phyloP scores from a whole-genome alignment of 2,113 vertebrate species.

The Caloenas nicobarica region DNA sequence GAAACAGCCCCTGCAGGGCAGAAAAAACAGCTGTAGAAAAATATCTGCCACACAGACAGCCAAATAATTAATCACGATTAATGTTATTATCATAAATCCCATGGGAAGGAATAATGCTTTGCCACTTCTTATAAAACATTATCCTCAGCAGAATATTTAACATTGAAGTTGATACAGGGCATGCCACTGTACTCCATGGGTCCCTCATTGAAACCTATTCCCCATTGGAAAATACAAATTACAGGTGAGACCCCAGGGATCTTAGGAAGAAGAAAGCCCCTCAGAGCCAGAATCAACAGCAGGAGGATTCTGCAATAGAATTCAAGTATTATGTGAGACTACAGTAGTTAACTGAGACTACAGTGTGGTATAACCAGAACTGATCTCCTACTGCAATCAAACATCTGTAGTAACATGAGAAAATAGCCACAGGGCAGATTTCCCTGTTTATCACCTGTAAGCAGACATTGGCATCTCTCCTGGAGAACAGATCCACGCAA shows the following conservation, averaged over 20 bases:
- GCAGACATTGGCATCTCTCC: background rate
- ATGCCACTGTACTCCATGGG: background rate
- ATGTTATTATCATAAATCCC: background rate
- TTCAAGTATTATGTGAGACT: background rate
- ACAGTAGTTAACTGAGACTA: background rate
- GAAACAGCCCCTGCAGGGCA: background rate
- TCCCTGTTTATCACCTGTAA: background rate
- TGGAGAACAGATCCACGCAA: background rate
- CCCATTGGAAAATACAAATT: background rate
- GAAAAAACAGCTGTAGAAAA: background rate
- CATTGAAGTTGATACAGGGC: background rate
- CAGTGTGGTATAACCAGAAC: background rate
- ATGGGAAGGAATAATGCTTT: background rate
- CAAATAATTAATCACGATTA: background rate
- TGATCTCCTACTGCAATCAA: background rate
- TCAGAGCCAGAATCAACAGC: background rate
- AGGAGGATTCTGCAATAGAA: background rate
- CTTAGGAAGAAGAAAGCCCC: background rate
- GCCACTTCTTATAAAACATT: background rate
- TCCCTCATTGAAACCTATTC: background rate
- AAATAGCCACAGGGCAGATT: background rate
- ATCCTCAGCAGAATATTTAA: background rate
- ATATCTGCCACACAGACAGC: background rate
- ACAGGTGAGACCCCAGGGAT: background rate
- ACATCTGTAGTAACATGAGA: background rate